These are phyloP conservation scores for Sinocyclocheilus anshuiensis DNA, from an alignment of 2,113 vertebrate species.

Conservation along the genomic window DNA sequence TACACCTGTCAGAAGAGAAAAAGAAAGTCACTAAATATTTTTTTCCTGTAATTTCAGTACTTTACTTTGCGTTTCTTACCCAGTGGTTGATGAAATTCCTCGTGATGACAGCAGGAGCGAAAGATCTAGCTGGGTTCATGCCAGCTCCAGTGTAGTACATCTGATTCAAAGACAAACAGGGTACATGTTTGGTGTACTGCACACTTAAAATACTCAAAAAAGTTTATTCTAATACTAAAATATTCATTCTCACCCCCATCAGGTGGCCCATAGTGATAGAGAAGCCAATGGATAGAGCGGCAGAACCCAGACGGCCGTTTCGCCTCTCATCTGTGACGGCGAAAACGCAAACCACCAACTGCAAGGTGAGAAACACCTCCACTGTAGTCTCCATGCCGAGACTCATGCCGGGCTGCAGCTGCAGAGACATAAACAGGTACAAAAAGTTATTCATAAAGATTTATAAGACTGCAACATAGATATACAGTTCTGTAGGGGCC, in stretches of 20 bases:
- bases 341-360: constrained; percentile 88
- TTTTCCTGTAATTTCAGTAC: neutral
- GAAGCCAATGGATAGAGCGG: constrained; percentile 88
- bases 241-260: constrained; percentile 83
- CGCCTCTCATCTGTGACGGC: constrained; percentile 88
- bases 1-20: constrained; percentile 78
- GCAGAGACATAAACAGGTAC: constrained; percentile 27
- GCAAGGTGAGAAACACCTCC: constrained; percentile 91
- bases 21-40: neutral
- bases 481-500: neutral
- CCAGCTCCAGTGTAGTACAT: constrained; percentile 92
- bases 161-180: constrained; percentile 66
- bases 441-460: neutral
- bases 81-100: constrained; percentile 94
- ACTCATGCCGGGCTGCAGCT: constrained; percentile 88
- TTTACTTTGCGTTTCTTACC: constrained; percentile 74
- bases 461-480: neutral
- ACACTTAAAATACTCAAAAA: neutral
- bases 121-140: constrained; percentile 94
- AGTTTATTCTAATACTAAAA: neutral
- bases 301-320: constrained; percentile 84
- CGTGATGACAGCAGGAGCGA: constrained; percentile 89
- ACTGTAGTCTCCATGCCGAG: constrained; percentile 88
- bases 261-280: constrained; percentile 90
- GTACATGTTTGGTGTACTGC: neutral